Evolutionary conservation across 2,888 invertebrate species (phyloP).

Genomic region (Lasioglossum figueresi): DNA sequence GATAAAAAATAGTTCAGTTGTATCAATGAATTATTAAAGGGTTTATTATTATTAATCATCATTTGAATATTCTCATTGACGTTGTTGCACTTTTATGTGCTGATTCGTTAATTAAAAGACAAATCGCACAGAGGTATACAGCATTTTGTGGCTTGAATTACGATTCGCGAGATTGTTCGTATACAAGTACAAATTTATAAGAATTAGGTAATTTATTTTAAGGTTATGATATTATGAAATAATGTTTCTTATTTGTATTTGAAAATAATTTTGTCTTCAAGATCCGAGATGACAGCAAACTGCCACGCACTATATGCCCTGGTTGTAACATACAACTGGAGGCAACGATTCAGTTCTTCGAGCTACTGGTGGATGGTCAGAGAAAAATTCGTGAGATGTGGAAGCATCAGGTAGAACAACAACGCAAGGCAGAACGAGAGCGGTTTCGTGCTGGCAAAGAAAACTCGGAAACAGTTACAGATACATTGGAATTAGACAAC

Average conservation of each 20-base stretch:
- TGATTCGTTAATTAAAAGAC: not conserved
- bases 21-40: not conserved
- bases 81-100: not conserved
- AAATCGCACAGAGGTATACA: not conserved
- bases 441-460: slow-evolving; percentile 71
- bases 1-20: slow-evolving; percentile 6
- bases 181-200: not conserved
- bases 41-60: not conserved
- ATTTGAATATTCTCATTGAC: not conserved
- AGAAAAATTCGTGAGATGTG: slow-evolving; percentile 85
- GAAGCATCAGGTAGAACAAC: slow-evolving; percentile 83
- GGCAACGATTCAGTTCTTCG: slow-evolving; percentile 90
- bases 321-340: slow-evolving; percentile 91
- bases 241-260: not conserved
- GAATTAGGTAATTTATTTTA: not conserved
- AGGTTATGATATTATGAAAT: slow-evolving; percentile 27
- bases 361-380: slow-evolving; percentile 89
- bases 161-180: not conserved
- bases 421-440: slow-evolving; percentile 81
- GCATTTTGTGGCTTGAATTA: not conserved
- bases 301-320: slow-evolving; percentile 90
- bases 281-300: slow-evolving; percentile 89
- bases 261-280: slow-evolving; percentile 79
- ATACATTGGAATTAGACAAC: slow-evolving; percentile 65
- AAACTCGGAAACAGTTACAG: slow-evolving; percentile 67